phyloP scores from a whole-genome alignment of 2,113 vertebrate species.

The Muntiacus reevesi region DNA sequence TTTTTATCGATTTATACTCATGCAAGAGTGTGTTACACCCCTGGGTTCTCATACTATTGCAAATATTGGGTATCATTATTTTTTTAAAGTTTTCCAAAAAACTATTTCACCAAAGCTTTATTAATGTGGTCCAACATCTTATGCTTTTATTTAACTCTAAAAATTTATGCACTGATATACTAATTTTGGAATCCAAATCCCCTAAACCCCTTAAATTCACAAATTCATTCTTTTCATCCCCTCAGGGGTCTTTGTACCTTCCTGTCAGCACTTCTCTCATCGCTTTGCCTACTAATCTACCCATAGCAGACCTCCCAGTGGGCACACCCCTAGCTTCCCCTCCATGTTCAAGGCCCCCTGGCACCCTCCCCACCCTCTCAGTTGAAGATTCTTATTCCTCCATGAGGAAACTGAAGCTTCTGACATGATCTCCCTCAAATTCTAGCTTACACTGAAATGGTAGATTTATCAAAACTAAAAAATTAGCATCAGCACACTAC shows the following conservation, averaged over 20 bases:
- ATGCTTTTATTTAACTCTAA: background rate
- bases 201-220: background rate
- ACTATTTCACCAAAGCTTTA: background rate
- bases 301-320: background rate
- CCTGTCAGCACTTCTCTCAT: background rate
- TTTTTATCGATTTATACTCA: background rate
- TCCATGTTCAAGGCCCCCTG: accelerated
- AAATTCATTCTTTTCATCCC: background rate
- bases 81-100: background rate
- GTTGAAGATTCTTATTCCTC: too few relatives aligned
- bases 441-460: background rate
- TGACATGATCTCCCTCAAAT: background rate
- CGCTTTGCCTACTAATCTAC: background rate
- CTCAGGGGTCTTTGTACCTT: background rate
- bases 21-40: background rate
- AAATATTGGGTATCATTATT: background rate
- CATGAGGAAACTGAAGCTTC: background rate
- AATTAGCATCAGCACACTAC: background rate
- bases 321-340: background rate
- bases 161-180: background rate
- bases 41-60: background rate
- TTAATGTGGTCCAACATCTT: background rate
- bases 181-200: background rate
- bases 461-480: background rate
- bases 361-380: background rate